These are phyloP conservation scores for Cerastis rubricosa DNA, from an alignment of 2,888 invertebrate genomes.

Conservation along the genomic window DNA sequence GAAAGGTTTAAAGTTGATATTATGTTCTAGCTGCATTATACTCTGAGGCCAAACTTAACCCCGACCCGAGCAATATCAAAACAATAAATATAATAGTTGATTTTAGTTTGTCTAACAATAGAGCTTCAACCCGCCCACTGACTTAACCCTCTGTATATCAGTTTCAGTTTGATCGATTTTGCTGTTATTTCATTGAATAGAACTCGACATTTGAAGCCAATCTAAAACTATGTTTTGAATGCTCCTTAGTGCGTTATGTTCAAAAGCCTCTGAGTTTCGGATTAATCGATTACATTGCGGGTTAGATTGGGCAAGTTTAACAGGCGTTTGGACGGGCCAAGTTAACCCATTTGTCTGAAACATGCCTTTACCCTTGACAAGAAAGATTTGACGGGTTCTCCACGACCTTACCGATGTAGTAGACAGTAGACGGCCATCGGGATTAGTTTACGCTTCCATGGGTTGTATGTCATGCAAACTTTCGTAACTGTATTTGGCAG, in stretches of 20 bases:
- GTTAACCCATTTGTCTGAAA: constrained; percentile 82
- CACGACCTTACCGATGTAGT: constrained; percentile 64
- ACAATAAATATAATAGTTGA: constrained; percentile 39
- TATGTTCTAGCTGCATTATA: constrained; percentile 36
- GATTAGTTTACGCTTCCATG: constrained; percentile 54
- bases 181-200: constrained; percentile 69
- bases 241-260: constrained; percentile 72
- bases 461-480: constrained; percentile 44
- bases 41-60: not conserved
- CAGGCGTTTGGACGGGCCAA: constrained; percentile 76
- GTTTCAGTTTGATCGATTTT: constrained; percentile 74
- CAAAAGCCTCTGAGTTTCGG: constrained; percentile 79
- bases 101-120: constrained; percentile 23
- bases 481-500: constrained; percentile 50
- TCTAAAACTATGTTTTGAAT: constrained; percentile 75
- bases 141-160: constrained; percentile 65
- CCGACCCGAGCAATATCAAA: constrained; percentile 18
- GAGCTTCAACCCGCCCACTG: constrained; percentile 52
- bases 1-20: constrained; percentile 20
- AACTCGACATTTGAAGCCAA: constrained; percentile 65
- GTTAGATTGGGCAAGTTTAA: constrained; percentile 83
- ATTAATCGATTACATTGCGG: constrained; percentile 84
- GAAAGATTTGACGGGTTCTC: constrained; percentile 71
- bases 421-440: constrained; percentile 53
- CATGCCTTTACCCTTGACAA: constrained; percentile 73